Conservation (phyloP, 2,888 invertebrate genomes). For the Brenthis hecate region DNA sequence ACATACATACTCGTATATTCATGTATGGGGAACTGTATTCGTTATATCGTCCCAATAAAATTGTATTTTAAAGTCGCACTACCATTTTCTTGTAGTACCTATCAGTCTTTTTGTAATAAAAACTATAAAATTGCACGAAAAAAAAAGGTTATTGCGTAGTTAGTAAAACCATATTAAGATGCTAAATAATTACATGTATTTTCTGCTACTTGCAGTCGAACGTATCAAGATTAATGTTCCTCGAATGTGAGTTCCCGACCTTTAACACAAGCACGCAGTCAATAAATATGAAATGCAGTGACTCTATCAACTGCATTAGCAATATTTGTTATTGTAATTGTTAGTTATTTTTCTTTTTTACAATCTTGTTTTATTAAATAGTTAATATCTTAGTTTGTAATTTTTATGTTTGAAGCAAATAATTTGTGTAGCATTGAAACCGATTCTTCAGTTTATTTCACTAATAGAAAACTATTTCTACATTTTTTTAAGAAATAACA, state of each 20-base stretch:
- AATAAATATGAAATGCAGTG: slow-evolving; percentile 37
- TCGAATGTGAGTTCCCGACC: slow-evolving; percentile 36
- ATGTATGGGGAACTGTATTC: background rate
- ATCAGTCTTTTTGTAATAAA: slow-evolving; percentile 1
- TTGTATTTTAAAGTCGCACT: background rate
- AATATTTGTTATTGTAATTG: slow-evolving; percentile 37
- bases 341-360: slow-evolving; percentile 27
- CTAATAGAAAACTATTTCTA: too few relatives aligned
- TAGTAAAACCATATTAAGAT: slow-evolving; percentile 37
- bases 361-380: background rate
- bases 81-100: slow-evolving; percentile 2
- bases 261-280: slow-evolving; percentile 31
- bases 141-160: slow-evolving; percentile 31
- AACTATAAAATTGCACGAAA: slow-evolving; percentile 8
- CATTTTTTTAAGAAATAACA: too few relatives aligned
- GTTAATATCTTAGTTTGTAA: background rate
- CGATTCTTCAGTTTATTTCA: too few relatives aligned
- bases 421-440: too few relatives aligned
- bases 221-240: slow-evolving; percentile 39
- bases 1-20: background rate
- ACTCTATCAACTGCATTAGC: slow-evolving; percentile 33
- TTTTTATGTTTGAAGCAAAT: background rate
- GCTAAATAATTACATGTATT: slow-evolving; percentile 39
- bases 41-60: background rate
- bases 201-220: slow-evolving; percentile 40